Percentiles rank a stretch among this genome's conserved stretches.
Conservation (phyloP, 2,888 invertebrate genomes). For the Alloplasta piceator region DNA sequence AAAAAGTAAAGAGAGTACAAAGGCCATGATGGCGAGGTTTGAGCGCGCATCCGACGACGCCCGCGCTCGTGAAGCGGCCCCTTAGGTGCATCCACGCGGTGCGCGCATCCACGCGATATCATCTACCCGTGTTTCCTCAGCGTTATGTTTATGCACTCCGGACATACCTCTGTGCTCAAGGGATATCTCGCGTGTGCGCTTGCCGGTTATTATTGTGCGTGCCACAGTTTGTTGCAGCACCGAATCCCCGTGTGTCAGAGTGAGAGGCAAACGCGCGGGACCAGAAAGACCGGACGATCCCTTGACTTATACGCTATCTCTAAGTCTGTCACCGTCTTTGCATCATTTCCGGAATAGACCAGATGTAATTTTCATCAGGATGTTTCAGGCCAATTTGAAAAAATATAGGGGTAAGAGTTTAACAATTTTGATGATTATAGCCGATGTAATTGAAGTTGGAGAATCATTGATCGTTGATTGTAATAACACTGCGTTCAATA, state of each 20-base stretch:
- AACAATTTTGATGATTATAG: no score
- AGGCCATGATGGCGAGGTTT: slow-evolving; percentile 77
- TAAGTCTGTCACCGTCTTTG: background rate
- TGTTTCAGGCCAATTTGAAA: no score
- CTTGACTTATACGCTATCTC: slow-evolving; percentile 28
- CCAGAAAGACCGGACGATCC: slow-evolving; percentile 26
- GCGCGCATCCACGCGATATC: slow-evolving; percentile 76
- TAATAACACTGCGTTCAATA: no score
- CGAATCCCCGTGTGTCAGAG: slow-evolving; percentile 9
- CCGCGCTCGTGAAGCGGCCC: slow-evolving; percentile 73
- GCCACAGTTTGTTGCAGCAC: slow-evolving; percentile 34
- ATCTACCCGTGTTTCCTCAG: slow-evolving; percentile 81
- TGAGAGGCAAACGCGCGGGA: slow-evolving; percentile 6
- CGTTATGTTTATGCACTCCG: slow-evolving; percentile 79
- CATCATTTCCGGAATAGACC: slow-evolving; percentile 1
- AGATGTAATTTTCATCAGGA: background rate
- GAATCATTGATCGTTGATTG: no score
- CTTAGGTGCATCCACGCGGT: slow-evolving; percentile 75
- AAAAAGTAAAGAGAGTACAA: slow-evolving; percentile 67
- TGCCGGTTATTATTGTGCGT: slow-evolving; percentile 54
- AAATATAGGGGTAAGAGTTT: no score
- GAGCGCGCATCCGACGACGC: slow-evolving; percentile 75
- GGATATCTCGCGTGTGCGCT: slow-evolving; percentile 41
- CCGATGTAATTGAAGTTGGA: no score
- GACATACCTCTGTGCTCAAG: slow-evolving; percentile 75